A percentile compares a stretch with the other conserved stretches of the same genome.
Evolutionary conservation across 2,888 invertebrate genomes (phyloP).

Genomic region (Bimastos eiseni): DNA sequence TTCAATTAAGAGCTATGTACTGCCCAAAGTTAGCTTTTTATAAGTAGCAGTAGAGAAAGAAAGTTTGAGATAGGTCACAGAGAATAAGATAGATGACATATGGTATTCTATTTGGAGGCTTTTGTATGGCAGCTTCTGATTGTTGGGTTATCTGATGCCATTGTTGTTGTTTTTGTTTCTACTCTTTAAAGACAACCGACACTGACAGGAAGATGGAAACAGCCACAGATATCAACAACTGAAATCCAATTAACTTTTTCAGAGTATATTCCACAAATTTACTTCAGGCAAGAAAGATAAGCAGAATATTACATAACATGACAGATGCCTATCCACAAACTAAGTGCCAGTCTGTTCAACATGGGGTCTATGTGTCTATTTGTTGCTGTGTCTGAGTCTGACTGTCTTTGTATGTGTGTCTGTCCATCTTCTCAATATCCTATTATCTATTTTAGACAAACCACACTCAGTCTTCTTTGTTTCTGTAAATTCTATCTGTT

Average conservation of each 20-base stretch:
- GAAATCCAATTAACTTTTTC: background rate
- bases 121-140: conserved; percentile 8
- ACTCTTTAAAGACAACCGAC: background rate
- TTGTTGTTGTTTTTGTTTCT: background rate
- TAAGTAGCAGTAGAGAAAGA: too few species aligned
- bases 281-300: background rate
- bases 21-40: too few species aligned
- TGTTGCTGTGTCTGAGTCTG: background rate
- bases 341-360: background rate
- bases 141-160: background rate
- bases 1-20: too few species aligned
- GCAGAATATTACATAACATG: background rate
- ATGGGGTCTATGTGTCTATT: background rate
- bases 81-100: too few species aligned
- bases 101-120: background rate
- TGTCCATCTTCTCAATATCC: background rate
- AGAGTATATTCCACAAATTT: background rate
- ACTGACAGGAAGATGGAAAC: background rate
- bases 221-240: background rate
- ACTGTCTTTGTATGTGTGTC: background rate
- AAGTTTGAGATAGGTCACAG: too few species aligned
- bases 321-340: background rate
- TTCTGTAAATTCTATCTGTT: background rate
- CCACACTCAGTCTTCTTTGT: background rate
- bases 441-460: background rate